Conservation (phyloP, 2,888 invertebrate genomes). For the Protophormia terraenovae region DNA sequence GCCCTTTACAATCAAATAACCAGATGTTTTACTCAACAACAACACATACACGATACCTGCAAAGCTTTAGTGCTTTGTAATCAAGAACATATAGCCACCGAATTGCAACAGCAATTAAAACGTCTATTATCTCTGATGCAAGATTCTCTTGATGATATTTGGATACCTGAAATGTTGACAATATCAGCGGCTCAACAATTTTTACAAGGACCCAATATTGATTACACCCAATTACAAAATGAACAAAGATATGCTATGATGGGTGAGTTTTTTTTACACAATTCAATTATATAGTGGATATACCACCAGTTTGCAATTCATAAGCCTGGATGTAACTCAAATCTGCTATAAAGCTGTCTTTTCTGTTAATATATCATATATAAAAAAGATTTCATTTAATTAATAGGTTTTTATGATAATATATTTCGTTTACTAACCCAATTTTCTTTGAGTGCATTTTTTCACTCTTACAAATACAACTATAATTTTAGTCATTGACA, state of each 20-base stretch:
- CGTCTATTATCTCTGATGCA: constrained; percentile 73
- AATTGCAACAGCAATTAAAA: constrained; percentile 81
- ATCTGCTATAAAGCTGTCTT: too few relatives aligned
- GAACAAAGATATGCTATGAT: constrained; percentile 80
- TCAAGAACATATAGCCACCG: constrained; percentile 81
- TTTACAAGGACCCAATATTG: constrained; percentile 77
- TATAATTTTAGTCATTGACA: too few relatives aligned
- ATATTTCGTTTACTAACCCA: too few relatives aligned
- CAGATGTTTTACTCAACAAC: constrained; percentile 83
- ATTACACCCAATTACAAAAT: constrained; percentile 77
- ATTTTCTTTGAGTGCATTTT: too few relatives aligned
- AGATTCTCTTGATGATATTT: constrained; percentile 78
- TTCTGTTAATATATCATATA: too few relatives aligned
- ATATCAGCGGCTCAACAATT: constrained; percentile 71
- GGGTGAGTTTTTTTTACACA: too few relatives aligned
- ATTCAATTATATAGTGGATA: too few relatives aligned
- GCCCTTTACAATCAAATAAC: constrained; percentile 86
- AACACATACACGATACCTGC: constrained; percentile 83
- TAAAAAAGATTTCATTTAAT: too few relatives aligned
- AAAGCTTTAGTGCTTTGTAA: constrained; percentile 82
- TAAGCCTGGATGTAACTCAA: too few relatives aligned
- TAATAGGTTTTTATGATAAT: too few relatives aligned
- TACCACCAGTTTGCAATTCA: too few relatives aligned
- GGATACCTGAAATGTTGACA: constrained; percentile 78
- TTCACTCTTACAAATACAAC: too few relatives aligned